Conservation (phyloP, 92 coral and sea anemone species). For the Porites rus region DNA sequence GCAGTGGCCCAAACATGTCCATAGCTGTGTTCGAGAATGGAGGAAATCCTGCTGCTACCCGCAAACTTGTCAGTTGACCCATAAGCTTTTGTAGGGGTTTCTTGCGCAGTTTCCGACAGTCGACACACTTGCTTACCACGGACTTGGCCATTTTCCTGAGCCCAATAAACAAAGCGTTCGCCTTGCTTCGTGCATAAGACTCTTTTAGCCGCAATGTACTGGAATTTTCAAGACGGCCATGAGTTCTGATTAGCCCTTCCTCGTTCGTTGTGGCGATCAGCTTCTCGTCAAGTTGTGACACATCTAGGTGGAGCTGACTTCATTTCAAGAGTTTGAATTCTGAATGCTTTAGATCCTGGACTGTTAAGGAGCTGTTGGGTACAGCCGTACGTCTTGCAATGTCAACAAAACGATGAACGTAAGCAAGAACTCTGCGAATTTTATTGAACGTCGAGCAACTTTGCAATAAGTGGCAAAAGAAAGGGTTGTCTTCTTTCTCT, state of each 20-base stretch:
- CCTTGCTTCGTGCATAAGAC: too few species aligned
- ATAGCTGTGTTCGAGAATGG: too few species aligned
- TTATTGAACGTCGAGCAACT: too few species aligned
- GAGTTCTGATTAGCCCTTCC: too few species aligned
- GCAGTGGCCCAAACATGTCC: slow-evolving; percentile 65
- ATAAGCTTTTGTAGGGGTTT: slow-evolving; percentile 69
- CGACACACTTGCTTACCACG: slow-evolving; percentile 41
- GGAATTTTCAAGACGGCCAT: background rate
- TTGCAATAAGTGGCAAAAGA: too few species aligned
- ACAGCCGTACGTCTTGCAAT: slow-evolving; percentile 26
- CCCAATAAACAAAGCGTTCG: too few species aligned
- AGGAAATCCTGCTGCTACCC: slow-evolving; percentile 33
- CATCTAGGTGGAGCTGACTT: too few species aligned
- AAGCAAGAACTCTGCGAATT: slow-evolving; percentile 37
- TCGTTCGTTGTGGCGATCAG: too few species aligned
- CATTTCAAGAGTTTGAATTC: slow-evolving; percentile 53
- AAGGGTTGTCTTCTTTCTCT: background rate
- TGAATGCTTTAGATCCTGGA: slow-evolving; percentile 50
- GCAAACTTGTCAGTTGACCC: slow-evolving; percentile 70
- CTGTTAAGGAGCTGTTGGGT: slow-evolving; percentile 57
- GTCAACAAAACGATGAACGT: slow-evolving; percentile 37
- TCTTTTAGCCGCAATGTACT: slow-evolving; percentile 7
- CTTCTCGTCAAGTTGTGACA: too few species aligned
- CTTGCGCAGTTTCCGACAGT: slow-evolving; percentile 56
- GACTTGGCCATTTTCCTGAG: too few species aligned